Evolutionary conservation across 2,113 vertebrate species (phyloP), one percentile per base, ranked within the genome.

Genomic region (Chunga burmeisteri): DNA sequence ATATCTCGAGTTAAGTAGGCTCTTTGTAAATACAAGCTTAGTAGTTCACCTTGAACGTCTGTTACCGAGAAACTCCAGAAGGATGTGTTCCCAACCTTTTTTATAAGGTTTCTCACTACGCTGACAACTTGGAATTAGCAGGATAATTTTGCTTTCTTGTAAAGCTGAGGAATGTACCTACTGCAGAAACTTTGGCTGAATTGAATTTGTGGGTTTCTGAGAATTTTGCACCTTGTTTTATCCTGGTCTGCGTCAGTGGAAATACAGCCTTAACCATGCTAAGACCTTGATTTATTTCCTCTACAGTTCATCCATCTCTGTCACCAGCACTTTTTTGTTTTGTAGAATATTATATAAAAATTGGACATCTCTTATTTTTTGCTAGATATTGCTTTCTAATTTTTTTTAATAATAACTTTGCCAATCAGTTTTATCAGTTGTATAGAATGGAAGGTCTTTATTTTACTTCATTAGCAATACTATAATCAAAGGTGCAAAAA

Each of bases 381-480:
- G 23, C 38, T 90, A 46, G 20, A 42, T 34, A 29, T 4, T 70
- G 40, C 47, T 93, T 66, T 74, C 26, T 68, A 40, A 46, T 67
- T 75, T 84, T 1, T 49, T 49, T 73, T 50, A 80, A 34, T 1
- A 77, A 26, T 5, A 34, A 49, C 16, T 55, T 90, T 92, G 50
- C 59, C 63, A 32, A 63, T 30, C 15, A 14, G 3, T 29, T 82
- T 52, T 23, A 17, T 75, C 5, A 9, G 32, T 65, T 72, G 1
- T 5, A 3, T 11, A 25, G 47, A 67, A 30, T n/a, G 30, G 27
- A 61, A 75, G 2, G 7, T 87, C 74, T 11, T 88, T 86, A 6
- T 75, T 85, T 73, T 90, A 58, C 81, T 88, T 94, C 65, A 6
- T 66, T 82, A 97, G 94, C 96, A 97, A 94, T 97, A 95, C 56